Evolutionary conservation across 1,140 invertebrate species (phyloP).

Genomic region (Paramacrobiotus metropolitanus): DNA sequence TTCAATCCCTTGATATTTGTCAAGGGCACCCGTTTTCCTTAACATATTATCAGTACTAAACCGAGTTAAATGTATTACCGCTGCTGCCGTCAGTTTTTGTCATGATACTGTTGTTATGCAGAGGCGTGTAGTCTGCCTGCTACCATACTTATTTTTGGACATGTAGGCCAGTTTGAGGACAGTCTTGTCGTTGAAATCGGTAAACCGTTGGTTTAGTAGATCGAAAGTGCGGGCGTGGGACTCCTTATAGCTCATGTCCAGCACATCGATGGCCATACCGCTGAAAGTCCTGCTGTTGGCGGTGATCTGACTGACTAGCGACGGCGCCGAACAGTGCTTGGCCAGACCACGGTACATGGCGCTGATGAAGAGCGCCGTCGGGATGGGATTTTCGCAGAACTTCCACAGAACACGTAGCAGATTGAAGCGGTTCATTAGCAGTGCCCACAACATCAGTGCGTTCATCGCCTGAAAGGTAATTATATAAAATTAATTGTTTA

Average conservation of each 20-base stretch:
- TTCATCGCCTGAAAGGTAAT: conserved; percentile 21
- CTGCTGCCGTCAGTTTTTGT: too few species aligned
- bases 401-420: conserved; percentile 25
- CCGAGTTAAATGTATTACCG: too few species aligned
- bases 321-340: conserved; percentile 6
- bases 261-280: conserved; percentile 19
- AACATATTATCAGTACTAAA: too few species aligned
- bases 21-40: too few species aligned
- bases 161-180: background rate
- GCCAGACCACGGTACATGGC: conserved; percentile 15
- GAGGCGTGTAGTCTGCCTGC: background rate
- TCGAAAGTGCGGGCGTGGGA: conserved; percentile 18
- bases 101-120: background rate
- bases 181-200: background rate
- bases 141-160: background rate
- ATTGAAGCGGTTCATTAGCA: conserved; percentile 17
- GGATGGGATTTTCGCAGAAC: conserved; percentile 24
- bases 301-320: background rate
- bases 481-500: too few species aligned
- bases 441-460: conserved; percentile 14
- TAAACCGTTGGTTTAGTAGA: conserved; percentile 17
- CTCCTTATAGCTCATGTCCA: conserved; percentile 21
- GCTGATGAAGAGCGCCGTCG: conserved; percentile 21
- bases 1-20: too few species aligned
- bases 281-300: background rate